These are phyloP conservation scores for Notocelia uddmanniana DNA, from an alignment of 2,888 invertebrate species.

Conservation along the genomic window DNA sequence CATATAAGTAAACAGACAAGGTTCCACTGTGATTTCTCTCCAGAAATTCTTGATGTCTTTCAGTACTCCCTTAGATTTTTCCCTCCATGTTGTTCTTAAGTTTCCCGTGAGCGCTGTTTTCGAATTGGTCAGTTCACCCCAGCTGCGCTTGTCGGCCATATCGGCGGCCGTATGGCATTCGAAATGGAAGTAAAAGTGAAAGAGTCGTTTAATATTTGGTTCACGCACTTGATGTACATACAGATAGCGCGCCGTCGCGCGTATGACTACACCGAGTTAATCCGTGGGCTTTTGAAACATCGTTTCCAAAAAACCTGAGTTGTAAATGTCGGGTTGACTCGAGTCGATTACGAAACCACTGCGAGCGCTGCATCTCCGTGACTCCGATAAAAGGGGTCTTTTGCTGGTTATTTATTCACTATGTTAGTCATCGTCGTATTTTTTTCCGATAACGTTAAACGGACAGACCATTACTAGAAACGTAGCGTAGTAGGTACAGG, in stretches of 20 bases:
- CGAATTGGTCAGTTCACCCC: constrained; percentile 72
- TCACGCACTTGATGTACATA: constrained; percentile 63
- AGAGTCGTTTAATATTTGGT: constrained; percentile 58
- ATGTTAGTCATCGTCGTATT: constrained; percentile 67
- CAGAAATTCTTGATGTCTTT: constrained; percentile 72
- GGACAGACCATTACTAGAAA: neutral
- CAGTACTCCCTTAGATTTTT: constrained; percentile 67
- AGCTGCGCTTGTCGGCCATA: constrained; percentile 67
- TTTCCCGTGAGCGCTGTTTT: constrained; percentile 69
- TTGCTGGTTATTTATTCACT: constrained; percentile 77
- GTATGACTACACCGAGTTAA: constrained; percentile 62
- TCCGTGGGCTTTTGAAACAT: constrained; percentile 70
- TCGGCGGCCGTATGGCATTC: constrained; percentile 54
- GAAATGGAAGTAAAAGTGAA: constrained; percentile 74
- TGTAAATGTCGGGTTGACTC: constrained; percentile 77
- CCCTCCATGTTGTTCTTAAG: constrained; percentile 63
- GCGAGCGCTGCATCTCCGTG: constrained; percentile 76
- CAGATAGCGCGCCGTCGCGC: constrained; percentile 59
- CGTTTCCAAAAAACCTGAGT: constrained; percentile 79
- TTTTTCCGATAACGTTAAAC: constrained; percentile 36
- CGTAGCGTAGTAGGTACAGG: neutral
- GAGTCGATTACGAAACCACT: constrained; percentile 73
- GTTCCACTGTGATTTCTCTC: constrained; percentile 87
- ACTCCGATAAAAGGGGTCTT: constrained; percentile 79
- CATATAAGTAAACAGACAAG: constrained; percentile 88